phyloP scores from a whole-genome alignment of 2,113 vertebrate genomes.

The Bujurquina vittata region DNA sequence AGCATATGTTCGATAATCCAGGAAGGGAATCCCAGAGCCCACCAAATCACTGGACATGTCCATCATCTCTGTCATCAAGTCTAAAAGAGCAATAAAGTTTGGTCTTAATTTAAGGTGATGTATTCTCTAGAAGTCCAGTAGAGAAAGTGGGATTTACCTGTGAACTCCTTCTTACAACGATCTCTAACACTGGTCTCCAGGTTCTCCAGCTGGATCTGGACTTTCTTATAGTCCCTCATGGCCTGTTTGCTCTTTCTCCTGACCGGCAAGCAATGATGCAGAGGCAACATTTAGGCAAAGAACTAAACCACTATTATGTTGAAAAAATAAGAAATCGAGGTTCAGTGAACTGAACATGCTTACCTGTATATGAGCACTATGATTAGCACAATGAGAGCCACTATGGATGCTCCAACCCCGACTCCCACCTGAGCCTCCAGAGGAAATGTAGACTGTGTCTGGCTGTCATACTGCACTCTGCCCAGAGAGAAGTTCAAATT shows the following conservation, averaged over 20 bases:
- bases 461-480: constrained; percentile 90
- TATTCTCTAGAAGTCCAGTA: background rate
- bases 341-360: background rate
- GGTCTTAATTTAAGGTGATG: background rate
- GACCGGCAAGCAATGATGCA: constrained; percentile 22
- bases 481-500: constrained; percentile 92
- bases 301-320: background rate
- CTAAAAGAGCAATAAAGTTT: constrained; percentile 63
- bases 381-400: constrained; percentile 92
- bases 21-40: constrained; percentile 94
- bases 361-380: constrained; percentile 97
- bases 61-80: constrained; percentile 99
- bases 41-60: constrained; percentile 96
- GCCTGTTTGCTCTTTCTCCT: constrained; percentile 98
- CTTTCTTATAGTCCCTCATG: constrained; percentile 95
- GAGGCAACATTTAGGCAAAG: background rate
- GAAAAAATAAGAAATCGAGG: background rate
- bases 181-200: constrained; percentile 97
- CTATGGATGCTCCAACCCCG: constrained; percentile 91
- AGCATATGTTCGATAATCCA: constrained; percentile 92
- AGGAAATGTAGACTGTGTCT: constrained; percentile 88
- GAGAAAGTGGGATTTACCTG: constrained; percentile 79
- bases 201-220: constrained; percentile 97
- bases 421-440: constrained; percentile 94
- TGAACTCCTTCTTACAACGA: constrained; percentile 98